These are phyloP conservation scores for Clarias macrocephalus DNA, from an alignment of 2,113 vertebrate species.

Conservation along the genomic window DNA sequence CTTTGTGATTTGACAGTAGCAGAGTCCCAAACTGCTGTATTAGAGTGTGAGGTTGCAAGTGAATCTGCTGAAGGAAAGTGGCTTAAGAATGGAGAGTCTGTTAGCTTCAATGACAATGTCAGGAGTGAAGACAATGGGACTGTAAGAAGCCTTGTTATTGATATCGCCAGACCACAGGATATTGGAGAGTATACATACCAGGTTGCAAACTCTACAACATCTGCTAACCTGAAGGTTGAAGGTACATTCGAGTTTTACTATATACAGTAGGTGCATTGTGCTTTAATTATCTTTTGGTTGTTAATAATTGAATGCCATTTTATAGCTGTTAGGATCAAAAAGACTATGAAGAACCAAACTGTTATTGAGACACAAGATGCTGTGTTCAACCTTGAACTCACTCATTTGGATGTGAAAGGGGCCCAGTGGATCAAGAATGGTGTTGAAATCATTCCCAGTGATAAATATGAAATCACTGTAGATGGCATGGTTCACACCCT, in stretches of 20 bases:
- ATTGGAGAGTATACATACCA: constrained; percentile 91
- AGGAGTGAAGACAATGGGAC: constrained; percentile 75
- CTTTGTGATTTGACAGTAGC: constrained; percentile 87
- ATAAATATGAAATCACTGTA: constrained; percentile 85
- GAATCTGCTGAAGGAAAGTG: constrained; percentile 85
- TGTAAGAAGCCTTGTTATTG: constrained; percentile 82
- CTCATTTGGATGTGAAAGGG: constrained; percentile 87
- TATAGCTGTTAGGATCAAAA: constrained; percentile 94
- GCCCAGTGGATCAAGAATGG: constrained; percentile 96
- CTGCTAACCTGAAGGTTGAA: constrained; percentile 87
- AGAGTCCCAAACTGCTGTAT: constrained; percentile 85
- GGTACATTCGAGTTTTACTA: constrained; percentile 66
- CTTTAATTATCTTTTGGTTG: background rate
- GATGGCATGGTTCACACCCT: constrained; percentile 82
- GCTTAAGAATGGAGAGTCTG: constrained; percentile 81
- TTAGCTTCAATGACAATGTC: constrained; percentile 78
- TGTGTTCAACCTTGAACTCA: constrained; percentile 87
- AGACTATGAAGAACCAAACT: constrained; percentile 92
- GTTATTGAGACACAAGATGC: constrained; percentile 93
- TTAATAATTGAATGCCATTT: background rate
- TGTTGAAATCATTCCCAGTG: constrained; percentile 78
- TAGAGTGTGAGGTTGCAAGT: constrained; percentile 94
- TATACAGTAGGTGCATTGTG: background rate
- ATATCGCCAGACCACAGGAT: constrained; percentile 81
- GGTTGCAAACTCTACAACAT: constrained; percentile 92